Evolutionary conservation across 2,113 vertebrate species (phyloP).

Genomic region (Clarias magur): DNA sequence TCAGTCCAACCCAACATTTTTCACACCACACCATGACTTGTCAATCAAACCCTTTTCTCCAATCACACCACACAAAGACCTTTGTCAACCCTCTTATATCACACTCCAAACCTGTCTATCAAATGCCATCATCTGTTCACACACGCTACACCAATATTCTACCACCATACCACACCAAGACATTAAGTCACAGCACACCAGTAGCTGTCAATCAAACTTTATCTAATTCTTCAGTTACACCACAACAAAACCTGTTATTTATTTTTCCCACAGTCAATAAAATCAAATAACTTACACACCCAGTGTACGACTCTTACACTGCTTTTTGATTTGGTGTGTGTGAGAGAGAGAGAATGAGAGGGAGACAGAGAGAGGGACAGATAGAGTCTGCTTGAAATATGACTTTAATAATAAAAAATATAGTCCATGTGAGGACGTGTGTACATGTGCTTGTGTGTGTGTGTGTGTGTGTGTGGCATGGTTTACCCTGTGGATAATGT

Average conservation of each 20-base stretch:
- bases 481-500: background rate
- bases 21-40: conserved; percentile 10
- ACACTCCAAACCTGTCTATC: background rate
- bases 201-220: background rate
- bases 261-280: conserved; percentile 48
- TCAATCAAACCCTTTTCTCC: background rate
- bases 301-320: background rate
- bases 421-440: background rate
- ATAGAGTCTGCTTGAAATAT: background rate
- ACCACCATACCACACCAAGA: conserved; percentile 1
- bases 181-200: background rate
- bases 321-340: background rate
- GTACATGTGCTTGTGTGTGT: background rate
- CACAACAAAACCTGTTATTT: background rate
- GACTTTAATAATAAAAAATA: background rate
- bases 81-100: background rate
- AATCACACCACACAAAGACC: background rate
- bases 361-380: background rate
- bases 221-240: background rate
- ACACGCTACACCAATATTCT: background rate
- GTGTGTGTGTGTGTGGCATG: background rate
- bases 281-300: conserved; percentile 29
- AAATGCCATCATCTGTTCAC: background rate
- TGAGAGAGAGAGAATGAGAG: too few species aligned
- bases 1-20: background rate